Evolutionary conservation across 2,888 invertebrate species (phyloP).

Genomic region (Sminthurides aquaticus): DNA sequence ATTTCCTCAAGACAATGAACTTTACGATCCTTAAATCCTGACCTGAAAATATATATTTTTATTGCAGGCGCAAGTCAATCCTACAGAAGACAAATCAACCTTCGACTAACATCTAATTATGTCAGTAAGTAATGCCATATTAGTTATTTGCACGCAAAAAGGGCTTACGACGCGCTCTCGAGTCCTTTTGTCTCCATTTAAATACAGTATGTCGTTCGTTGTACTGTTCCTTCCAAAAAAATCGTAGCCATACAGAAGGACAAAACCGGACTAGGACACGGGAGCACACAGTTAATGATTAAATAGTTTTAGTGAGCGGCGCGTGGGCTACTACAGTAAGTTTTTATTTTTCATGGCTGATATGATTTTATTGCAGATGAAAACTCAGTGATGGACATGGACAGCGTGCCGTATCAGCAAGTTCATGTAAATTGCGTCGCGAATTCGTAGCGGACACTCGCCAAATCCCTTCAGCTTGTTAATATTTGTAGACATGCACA

Average conservation of each 20-base stretch:
- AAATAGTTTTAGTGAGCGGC: too few relatives aligned
- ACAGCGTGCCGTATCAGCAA: conserved; percentile 22
- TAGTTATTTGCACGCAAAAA: too few relatives aligned
- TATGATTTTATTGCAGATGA: conserved; percentile 17
- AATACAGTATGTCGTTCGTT: too few relatives aligned
- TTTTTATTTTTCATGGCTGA: conserved; percentile 1
- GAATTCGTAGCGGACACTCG: conserved; percentile 19
- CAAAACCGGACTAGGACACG: too few relatives aligned
- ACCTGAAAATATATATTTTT: not conserved
- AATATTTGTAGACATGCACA: not conserved
- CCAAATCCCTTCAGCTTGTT: not conserved
- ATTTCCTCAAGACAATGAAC: too few relatives aligned
- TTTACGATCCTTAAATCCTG: too few relatives aligned
- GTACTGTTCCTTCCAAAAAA: too few relatives aligned
- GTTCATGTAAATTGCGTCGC: conserved; percentile 20
- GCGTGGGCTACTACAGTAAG: not conserved
- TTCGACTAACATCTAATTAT: conserved; percentile 30
- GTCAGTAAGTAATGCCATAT: conserved; percentile 9
- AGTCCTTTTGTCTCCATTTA: too few relatives aligned
- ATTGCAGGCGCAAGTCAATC: conserved; percentile 29
- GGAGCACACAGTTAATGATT: too few relatives aligned
- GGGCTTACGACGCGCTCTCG: too few relatives aligned
- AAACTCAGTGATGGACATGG: conserved; percentile 22
- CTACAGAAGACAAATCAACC: conserved; percentile 35
- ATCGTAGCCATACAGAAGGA: not conserved